phyloP scores from a whole-genome alignment of 2,113 vertebrate species.

The Cyprinodon variegatus region DNA sequence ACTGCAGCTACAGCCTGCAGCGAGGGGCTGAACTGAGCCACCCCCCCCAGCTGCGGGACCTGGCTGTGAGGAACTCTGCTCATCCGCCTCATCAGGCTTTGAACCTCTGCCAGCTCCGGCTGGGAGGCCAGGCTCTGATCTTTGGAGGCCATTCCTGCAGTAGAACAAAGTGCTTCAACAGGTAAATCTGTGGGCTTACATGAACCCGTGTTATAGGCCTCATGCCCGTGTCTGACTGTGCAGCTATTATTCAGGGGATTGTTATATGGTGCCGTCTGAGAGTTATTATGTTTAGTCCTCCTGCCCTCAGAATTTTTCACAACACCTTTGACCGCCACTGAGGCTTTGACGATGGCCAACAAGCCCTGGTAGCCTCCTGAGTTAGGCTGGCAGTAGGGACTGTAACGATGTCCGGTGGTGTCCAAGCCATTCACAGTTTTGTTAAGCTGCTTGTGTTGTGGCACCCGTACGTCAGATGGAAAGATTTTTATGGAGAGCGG shows the following conservation, averaged over 20 bases:
- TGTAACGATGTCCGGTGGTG: conserved; percentile 88
- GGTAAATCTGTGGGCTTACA: conserved; percentile 86
- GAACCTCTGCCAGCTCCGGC: conserved; percentile 88
- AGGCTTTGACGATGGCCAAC: conserved; percentile 87
- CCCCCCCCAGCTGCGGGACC: conserved; percentile 80
- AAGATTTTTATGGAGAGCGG: conserved; percentile 98
- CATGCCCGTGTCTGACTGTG: conserved; percentile 83
- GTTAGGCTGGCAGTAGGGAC: conserved; percentile 84
- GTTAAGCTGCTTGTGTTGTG: conserved; percentile 95
- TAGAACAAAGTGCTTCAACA: conserved; percentile 79
- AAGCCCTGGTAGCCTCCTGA: conserved; percentile 87
- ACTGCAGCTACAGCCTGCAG: conserved; percentile 81
- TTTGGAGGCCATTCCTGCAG: conserved; percentile 79
- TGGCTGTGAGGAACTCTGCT: conserved; percentile 83
- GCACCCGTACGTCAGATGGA: conserved; percentile 92
- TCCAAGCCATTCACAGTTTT: conserved; percentile 95
- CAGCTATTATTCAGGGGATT: conserved; percentile 82
- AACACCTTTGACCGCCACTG: conserved; percentile 78
- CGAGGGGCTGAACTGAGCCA: conserved; percentile 84
- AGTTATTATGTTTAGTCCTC: conserved; percentile 89
- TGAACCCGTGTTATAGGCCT: conserved; percentile 77
- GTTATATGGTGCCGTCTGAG: conserved; percentile 88
- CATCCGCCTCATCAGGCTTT: conserved; percentile 92
- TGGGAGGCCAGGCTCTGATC: conserved; percentile 82
- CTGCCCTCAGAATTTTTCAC: conserved; percentile 92